Percentiles rank a stretch among this genome's conserved stretches.
Conservation (phyloP, 2,113 vertebrate species). For the Perccottus glenii region DNA sequence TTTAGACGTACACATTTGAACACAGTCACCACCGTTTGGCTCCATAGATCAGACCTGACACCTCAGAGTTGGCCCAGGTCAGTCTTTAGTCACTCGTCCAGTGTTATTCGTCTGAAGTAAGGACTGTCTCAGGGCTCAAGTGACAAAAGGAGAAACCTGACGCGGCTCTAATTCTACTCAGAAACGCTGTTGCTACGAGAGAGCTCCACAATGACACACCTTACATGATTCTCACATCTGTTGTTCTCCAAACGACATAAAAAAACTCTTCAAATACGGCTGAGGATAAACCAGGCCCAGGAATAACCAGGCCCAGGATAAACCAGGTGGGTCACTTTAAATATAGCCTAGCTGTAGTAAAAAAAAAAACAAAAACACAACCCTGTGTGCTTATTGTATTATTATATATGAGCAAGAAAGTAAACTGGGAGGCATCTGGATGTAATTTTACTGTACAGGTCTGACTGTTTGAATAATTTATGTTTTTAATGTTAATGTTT, state of each 20-base stretch:
- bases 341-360: neutral
- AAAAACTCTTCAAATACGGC: neutral
- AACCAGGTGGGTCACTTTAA: neutral
- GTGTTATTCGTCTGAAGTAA: neutral
- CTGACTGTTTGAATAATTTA: too few species aligned
- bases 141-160: conserved; percentile 11
- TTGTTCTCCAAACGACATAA: neutral
- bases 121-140: neutral
- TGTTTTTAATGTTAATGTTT: too few species aligned
- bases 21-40: neutral
- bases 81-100: neutral
- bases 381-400: too few species aligned
- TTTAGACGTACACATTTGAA: neutral
- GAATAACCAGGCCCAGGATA: neutral
- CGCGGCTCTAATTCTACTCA: neutral
- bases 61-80: neutral
- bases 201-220: neutral
- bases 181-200: conserved; percentile 8
- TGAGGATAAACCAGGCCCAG: neutral
- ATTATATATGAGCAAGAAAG: too few species aligned
- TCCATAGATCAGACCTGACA: neutral
- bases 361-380: too few species aligned
- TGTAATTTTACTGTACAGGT: too few species aligned
- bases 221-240: conserved; percentile 1
- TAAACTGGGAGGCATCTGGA: too few species aligned